Base-by-base conservation (phyloP, 2,797 vertebrate species). In the Siniperca obscura region DNA sequence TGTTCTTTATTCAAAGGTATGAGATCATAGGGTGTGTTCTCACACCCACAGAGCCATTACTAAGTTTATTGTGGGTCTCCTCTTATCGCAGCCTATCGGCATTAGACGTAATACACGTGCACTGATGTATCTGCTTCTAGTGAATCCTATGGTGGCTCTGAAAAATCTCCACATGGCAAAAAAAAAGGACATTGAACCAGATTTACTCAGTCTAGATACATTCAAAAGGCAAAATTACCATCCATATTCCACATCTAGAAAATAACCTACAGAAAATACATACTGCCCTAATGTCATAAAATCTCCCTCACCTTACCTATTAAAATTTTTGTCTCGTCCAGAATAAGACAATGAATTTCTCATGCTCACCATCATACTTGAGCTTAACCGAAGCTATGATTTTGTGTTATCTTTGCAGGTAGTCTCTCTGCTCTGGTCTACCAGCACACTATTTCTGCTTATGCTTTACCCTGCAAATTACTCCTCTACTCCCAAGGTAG, bases 401-500 rank as follows among this genome's bases (percentile, higher is more conserved):
- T 36, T n/a, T 65, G 1, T 59, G 5, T 75, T 30, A 0, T 19
- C 38, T 52, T 52, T 80, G 2, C 92, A 98, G 98, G 97, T 19
- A 98, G 98, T 87, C 97, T 98, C n/a, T 97, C 98, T 1, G 97
- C 97, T n/a, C 95, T 98, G 6, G 96, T 98, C 55, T 97, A 96
- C 73, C 98, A 98, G 86, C 98, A 98, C 25, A 95, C 95, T 56
- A 95, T 97, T 66, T 96, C 94, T 59, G 85, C 95, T 0, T 95
- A 96, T 74, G 97, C 97, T 0, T 89, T 98, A 87, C 97, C 97
- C 86, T 97, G 97, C 94, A 96, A 77, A 82, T 91, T 98, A 44
- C 7, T 87, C 81, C 96, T 98, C 64, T 95, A 95, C 38, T 76
- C 82, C 38, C 76, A 86, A 64, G 97, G 98, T 98, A 94, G 34